Evolutionary conservation across 2,113 vertebrate genomes (phyloP), one percentile per base, ranked within the genome.

Genomic region (Larimichthys polyactis): DNA sequence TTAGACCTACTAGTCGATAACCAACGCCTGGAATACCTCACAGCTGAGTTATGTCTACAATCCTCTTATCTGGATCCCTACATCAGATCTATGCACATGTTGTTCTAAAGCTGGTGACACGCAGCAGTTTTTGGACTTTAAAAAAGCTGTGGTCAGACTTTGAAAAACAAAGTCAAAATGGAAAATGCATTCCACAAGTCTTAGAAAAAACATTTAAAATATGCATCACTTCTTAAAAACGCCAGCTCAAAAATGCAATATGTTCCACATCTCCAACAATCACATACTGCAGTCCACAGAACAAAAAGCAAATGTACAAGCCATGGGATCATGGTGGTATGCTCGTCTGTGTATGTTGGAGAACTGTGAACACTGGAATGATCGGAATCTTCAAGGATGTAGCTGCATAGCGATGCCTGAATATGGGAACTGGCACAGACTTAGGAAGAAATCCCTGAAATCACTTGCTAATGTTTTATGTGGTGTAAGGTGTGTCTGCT

Each of bases 341-440:
- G 75, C 69, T 29, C 0, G 60, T 68, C 48, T 90, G 86, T 89
- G 78, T 87, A 16, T 86, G 59, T 51, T 90, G 87, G 89, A 85
- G 63, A 72, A 59, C 62, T 58, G 52, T 43, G 44, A 83, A 65
- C 27, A 12, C 5, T 4, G 72, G 87, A 84, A 90, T 77, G 82
- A 67, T 5, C 67, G 58, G 81, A 91, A 86, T 91, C 70, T 73
- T 71, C 20, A 12, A 48, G 46, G 43, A 40, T 57, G 17, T 19
- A 74, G 36, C 22, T 60, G 51, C 29, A 64, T 11, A 71, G 72
- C n/a, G 22, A 75, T 78, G 73, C 15, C 54, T 48, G 43, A 22
- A 71, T 75, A 71, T 63, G 49, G 57, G 70, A 83, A 58, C 17
- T 55, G 49, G 65, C 55, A n/a, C 3, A 6, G 54, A 43, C 63